These are phyloP conservation scores for Sturnira hondurensis DNA, from an alignment of 2,113 vertebrate species.

Conservation along the genomic window DNA sequence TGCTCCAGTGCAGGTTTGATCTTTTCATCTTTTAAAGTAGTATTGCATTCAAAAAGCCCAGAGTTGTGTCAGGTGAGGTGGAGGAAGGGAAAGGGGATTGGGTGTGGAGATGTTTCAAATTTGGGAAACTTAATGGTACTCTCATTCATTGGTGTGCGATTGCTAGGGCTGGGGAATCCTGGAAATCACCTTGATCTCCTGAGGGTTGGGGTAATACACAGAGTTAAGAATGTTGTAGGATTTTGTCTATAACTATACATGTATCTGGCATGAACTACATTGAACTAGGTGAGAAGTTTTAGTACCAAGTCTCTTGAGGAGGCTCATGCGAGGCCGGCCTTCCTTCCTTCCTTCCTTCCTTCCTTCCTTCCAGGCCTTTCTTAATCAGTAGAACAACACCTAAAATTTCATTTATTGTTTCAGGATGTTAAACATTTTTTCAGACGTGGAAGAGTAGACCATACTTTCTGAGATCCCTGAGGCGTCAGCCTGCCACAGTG, in stretches of 20 bases:
- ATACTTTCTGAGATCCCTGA: not conserved
- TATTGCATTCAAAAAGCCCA: not conserved
- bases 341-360: no score
- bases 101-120: not conserved
- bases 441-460: not conserved
- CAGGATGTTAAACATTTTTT: conserved; percentile 11
- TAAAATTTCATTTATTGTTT: not conserved
- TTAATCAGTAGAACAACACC: not conserved
- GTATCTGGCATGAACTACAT: not conserved
- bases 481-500: not conserved
- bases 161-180: not conserved
- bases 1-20: not conserved
- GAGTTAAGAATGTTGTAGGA: not conserved
- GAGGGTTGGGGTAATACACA: not conserved
- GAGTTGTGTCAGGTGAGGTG: not conserved
- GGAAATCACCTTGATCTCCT: not conserved
- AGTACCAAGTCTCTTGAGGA: not conserved
- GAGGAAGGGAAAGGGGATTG: not conserved
- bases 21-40: not conserved
- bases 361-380: not conserved
- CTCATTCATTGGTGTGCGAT: not conserved
- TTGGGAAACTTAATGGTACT: not conserved
- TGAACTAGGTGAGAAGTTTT: not conserved
- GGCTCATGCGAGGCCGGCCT: not conserved
- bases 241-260: not conserved